Evolutionary conservation across 2,113 vertebrate species (phyloP).

Genomic region (Ameiurus melas): DNA sequence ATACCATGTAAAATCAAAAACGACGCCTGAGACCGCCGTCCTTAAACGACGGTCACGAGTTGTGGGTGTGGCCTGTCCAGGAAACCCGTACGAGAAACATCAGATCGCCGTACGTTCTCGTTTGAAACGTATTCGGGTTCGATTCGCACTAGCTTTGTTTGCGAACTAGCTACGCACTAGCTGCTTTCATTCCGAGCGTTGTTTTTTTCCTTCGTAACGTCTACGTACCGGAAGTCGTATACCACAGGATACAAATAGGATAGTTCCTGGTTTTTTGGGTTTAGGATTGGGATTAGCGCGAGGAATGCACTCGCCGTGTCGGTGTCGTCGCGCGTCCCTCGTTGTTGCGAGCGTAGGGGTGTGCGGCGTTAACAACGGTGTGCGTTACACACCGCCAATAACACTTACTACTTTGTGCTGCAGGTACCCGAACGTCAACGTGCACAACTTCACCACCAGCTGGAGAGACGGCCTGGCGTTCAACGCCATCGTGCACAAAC

Average conservation of each 20-base stretch:
- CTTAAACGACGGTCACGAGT: background rate
- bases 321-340: background rate
- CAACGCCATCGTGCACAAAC: constrained; percentile 92
- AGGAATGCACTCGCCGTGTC: background rate
- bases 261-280: background rate
- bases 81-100: background rate
- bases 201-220: background rate
- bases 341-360: background rate
- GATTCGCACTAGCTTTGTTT: too few species aligned
- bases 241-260: background rate
- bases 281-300: too few species aligned
- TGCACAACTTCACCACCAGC: constrained; percentile 95
- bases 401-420: constrained; percentile 47
- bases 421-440: constrained; percentile 92
- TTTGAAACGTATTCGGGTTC: too few species aligned
- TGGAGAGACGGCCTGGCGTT: constrained; percentile 93
- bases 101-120: background rate
- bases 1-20: background rate
- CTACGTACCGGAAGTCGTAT: too few species aligned
- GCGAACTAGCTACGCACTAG: too few species aligned
- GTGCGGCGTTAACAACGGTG: background rate
- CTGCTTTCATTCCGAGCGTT: too few species aligned
- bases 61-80: background rate
- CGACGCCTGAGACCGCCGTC: too few species aligned
- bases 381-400: background rate